Conservation (phyloP, 2,113 vertebrate genomes). For the Danionella cerebrum region DNA sequence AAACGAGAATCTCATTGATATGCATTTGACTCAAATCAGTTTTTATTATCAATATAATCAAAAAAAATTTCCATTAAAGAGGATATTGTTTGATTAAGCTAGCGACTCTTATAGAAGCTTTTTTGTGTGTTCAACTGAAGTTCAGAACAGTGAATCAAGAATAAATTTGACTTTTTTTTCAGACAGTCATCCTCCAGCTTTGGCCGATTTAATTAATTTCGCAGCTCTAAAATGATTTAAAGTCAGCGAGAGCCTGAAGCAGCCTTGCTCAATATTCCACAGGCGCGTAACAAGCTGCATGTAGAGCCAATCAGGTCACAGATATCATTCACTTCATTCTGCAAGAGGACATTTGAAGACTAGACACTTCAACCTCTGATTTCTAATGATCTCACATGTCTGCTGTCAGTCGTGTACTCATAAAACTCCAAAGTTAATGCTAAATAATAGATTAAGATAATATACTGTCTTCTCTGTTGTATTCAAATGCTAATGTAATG, state of each 20-base stretch:
- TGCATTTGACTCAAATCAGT: no score
- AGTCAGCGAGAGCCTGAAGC: background rate
- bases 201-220: conserved; percentile 13
- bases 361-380: background rate
- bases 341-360: background rate
- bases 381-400: background rate
- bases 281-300: background rate
- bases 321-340: background rate
- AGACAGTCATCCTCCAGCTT: background rate
- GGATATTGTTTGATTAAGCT: no score
- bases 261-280: background rate
- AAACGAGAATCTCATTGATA: no score
- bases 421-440: background rate
- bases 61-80: no score
- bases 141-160: no score
- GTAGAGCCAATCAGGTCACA: background rate
- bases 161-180: no score
- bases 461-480: background rate
- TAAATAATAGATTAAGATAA: background rate
- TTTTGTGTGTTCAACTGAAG: no score
- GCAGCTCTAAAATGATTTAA: background rate
- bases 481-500: background rate
- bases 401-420: background rate
- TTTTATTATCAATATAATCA: no score
- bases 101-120: no score